These are phyloP conservation scores for Yponomeuta cagnagella DNA, from an alignment of 2,888 invertebrate genomes.

Conservation along the genomic window DNA sequence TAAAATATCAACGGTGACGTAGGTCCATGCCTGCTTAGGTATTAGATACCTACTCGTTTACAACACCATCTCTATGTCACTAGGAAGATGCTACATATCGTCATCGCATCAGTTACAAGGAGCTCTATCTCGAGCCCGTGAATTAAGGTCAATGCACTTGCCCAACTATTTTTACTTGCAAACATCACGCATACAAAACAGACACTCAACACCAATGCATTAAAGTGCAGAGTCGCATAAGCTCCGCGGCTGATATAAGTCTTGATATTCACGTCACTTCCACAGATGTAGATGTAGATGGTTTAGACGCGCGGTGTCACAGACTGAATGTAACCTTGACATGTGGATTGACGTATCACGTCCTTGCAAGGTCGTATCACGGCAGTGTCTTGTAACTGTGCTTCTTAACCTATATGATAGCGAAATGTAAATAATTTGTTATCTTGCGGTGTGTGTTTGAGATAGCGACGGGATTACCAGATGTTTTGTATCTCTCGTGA, in stretches of 20 bases:
- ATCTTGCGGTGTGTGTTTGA: background rate
- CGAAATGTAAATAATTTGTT: conserved; percentile 5
- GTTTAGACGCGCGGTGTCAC: conserved; percentile 55
- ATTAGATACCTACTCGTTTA: background rate
- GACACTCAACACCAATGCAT: conserved; percentile 39
- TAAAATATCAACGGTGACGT: background rate
- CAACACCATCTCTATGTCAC: background rate
- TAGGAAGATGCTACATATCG: background rate
- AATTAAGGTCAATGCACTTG: conserved; percentile 56
- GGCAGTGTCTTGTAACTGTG: conserved; percentile 18
- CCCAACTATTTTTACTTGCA: conserved; percentile 44
- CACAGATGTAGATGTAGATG: conserved; percentile 71
- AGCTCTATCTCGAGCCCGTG: conserved; percentile 22
- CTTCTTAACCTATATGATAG: conserved; percentile 6
- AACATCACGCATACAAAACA: conserved; percentile 11
- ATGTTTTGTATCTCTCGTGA: conserved; percentile 1
- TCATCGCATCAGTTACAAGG: conserved; percentile 4
- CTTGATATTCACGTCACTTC: conserved; percentile 47
- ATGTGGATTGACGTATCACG: conserved; percentile 66
- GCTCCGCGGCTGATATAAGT: conserved; percentile 48
- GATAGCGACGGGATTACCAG: background rate
- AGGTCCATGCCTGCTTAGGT: background rate
- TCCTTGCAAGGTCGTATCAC: conserved; percentile 68
- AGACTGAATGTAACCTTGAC: conserved; percentile 57
- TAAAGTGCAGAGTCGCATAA: conserved; percentile 45